Base-by-base conservation (phyloP, 2,113 vertebrate genomes). In the Gnathonemus longibarbis region DNA sequence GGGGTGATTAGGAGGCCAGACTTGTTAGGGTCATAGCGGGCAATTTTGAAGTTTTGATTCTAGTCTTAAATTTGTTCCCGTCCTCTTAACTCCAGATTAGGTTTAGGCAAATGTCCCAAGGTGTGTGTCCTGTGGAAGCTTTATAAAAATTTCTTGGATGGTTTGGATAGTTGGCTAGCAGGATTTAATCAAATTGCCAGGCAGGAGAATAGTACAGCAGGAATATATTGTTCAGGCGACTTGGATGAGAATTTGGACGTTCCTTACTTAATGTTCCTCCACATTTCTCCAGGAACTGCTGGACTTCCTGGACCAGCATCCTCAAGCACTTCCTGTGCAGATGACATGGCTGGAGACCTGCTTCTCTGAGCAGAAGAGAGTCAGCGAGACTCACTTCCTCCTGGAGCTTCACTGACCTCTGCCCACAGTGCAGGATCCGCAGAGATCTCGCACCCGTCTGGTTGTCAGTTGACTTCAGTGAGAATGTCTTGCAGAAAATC, bases 341-440 rank as follows among this genome's bases (percentile, higher is more conserved):
- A 95, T 90, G 91, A 89, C 84, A 74, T 97, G 96, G 96, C 92
- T 97, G 39, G 95, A 96, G 88, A 92, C 94, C 90, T 96, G 96
- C 91, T 96, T 96, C 91, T 94, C 93, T 89, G 93, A 92, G 90
- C 96, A 96, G 56, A 91, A 58, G 19, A 91, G 87, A 91, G 93
- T 96, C 90, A 24, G 88, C 91, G 89, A 91, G 0, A 77, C 84
- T 1, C 89, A 7, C 7, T 96, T 94, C 91, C 53, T 92, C 1
- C 93, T 94, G 52, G 48, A 88, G 13, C 62, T 93, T 17, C 53
- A 88, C 53, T 93, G 88, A 93, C 49, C 19, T 27, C 50, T 35
- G 49, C 9, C 31, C 19, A 19, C 10, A 48, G 39, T 48, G 1
- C 21, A 7, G 46, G 1, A n/a, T 84, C 35, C 2, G 0, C 77